Evolutionary conservation across 2,113 vertebrate genomes (phyloP), one percentile per base, ranked within the genome.

Genomic region (Ctenodactylus gundi): DNA sequence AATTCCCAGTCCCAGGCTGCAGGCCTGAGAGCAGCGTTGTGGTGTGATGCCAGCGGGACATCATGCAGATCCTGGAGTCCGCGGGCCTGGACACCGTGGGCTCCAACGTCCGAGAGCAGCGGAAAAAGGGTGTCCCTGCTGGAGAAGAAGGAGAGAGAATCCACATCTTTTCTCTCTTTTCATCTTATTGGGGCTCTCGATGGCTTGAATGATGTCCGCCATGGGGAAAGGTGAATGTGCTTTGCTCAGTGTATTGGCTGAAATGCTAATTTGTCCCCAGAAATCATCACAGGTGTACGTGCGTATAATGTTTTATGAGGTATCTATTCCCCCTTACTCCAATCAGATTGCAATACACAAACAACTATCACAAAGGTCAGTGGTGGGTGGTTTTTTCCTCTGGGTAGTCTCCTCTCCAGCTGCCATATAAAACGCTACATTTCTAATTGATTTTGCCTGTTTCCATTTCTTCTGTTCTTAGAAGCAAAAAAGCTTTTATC

Each of bases 401-500:
- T 9, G 46, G 39, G 68, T n/a, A n/a, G n/a, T n/a, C n/a, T 58
- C 34, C 82, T 81, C 55, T 65, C 46, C n/a, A 70, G 80, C 15
- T 86, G 51, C 46, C 68, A 84, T 70, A 64, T 83, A 73, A 84
- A 75, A 80, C 1, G 23, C 46, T 86, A 25, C 44, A 23, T 49
- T 73, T 80, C 58, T 76, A 58, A 25, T 20, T 27, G 73, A 75
- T 49, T 93, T 73, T 53, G 51, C 31, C 36, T 78, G 7, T 72
- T 85, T 13, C 18, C 29, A 12, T 83, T 92, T 80, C 62, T 90
- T 96, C 57, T 84, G 34, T 92, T 95, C 78, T 91, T 36, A 11
- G 77, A 86, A 94, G 91, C 60, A 65, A 85, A 80, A 95, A 86
- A 73, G 36, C 29, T 90, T 94, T 80, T 29, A 31, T 78, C 34